A percentile compares a stretch with the other conserved stretches of the same genome.
Conservation (phyloP, 2,888 invertebrate genomes). For the Cephalotes varians region DNA sequence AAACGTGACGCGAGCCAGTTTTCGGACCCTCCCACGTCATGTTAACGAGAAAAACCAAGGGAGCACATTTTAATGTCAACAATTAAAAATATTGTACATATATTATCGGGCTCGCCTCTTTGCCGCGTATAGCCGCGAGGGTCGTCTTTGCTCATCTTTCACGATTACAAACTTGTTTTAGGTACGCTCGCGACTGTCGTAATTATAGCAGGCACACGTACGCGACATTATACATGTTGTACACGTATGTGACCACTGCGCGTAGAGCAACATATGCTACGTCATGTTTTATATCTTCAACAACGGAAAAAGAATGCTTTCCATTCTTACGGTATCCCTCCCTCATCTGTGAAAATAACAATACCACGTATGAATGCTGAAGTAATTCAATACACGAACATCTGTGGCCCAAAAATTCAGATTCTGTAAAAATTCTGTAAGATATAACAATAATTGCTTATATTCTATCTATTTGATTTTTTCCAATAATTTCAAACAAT, state of each 20-base stretch:
- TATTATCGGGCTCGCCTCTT: conserved; percentile 76
- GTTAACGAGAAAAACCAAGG: conserved; percentile 82
- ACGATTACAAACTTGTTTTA: conserved; percentile 58
- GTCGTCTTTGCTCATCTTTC: conserved; percentile 64
- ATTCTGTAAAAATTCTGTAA: background rate
- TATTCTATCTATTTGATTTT: background rate
- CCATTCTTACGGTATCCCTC: conserved; percentile 21
- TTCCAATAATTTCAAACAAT: background rate
- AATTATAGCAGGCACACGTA: conserved; percentile 50
- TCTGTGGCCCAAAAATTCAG: background rate
- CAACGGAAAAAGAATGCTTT: conserved; percentile 36
- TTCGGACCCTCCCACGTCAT: conserved; percentile 74
- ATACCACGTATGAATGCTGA: conserved; percentile 14
- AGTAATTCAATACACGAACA: conserved; percentile 26
- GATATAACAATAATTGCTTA: background rate
- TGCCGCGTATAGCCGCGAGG: conserved; percentile 38
- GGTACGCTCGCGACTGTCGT: conserved; percentile 45
- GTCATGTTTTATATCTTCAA: conserved; percentile 48
- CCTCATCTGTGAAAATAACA: conserved; percentile 9
- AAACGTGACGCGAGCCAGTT: conserved; percentile 75
- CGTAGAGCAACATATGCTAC: conserved; percentile 39
- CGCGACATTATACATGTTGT: conserved; percentile 42
- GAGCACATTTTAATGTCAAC: conserved; percentile 86
- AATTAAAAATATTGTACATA: conserved; percentile 86
- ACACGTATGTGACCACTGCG: conserved; percentile 43